Percentiles rank a stretch among this genome's conserved stretches.
phyloP scores from a whole-genome alignment of 2,113 vertebrate species.

The Ctenodactylus gundi region DNA sequence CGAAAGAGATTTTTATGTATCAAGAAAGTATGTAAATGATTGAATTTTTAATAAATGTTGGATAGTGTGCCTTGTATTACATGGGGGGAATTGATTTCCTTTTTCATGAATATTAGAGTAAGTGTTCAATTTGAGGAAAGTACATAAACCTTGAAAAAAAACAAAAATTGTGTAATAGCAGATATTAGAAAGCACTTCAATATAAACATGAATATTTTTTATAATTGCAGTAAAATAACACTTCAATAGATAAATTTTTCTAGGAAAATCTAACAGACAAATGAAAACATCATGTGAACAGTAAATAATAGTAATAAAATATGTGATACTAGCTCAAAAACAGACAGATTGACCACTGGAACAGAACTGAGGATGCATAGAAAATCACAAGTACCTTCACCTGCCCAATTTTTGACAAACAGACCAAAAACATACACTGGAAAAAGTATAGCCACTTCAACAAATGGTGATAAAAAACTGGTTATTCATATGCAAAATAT shows the following conservation, averaged over 20 bases:
- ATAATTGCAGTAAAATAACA: background rate
- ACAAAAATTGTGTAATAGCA: background rate
- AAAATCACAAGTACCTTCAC: too few relatives aligned
- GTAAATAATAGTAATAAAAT: too few relatives aligned
- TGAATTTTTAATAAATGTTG: background rate
- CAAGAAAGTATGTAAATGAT: background rate
- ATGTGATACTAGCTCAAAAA: too few relatives aligned
- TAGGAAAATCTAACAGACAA: background rate
- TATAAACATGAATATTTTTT: background rate
- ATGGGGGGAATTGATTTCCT: background rate
- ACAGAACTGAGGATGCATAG: too few relatives aligned
- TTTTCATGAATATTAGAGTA: background rate
- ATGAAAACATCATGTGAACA: background rate
- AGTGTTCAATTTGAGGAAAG: background rate
- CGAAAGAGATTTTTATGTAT: background rate
- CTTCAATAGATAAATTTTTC: background rate
- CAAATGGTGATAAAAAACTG: too few relatives aligned
- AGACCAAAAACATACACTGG: too few relatives aligned
- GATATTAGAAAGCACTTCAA: background rate
- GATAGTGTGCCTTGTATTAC: background rate
- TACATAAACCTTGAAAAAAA: background rate
- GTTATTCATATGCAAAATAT: too few relatives aligned
- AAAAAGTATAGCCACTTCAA: too few relatives aligned
- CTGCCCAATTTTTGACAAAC: too few relatives aligned
- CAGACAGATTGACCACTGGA: too few relatives aligned